Evolutionary conservation across 2,113 vertebrate species (phyloP), one percentile per base, ranked within the genome.

Genomic region (Pollachius pollachius): DNA sequence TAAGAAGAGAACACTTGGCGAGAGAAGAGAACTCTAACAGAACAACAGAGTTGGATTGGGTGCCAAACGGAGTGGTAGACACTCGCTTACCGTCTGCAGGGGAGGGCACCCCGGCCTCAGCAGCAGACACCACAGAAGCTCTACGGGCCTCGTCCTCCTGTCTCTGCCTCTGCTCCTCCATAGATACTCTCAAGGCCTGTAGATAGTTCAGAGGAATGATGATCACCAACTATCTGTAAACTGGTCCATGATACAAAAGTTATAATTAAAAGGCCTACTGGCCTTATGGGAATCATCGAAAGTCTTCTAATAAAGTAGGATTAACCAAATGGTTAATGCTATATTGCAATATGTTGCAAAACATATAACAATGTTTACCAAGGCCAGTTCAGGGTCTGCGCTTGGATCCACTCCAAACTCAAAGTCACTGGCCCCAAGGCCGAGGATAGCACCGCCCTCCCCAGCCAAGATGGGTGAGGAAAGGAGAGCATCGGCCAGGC

Each of bases 381-480:
- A 84, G 1, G 97, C 97, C 76, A 98, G 88, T 79, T 98, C 96
- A 0, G 96, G 96, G 71, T 98, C 96, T 0, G 96, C 95, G 0
- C 95, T 98, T 57, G 96, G 96, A 81, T 98, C 96, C 66, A 98
- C 96, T 0, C 96, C 96, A 37, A 98, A 99, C 87, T 99, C 95
- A 78, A 98, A 99, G 89, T 98, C 96, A 3, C 95, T 95, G 65
- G 96, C 93, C 0, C 95, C 96, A 0, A 98, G 90, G 7, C 96
- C 96, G 83, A 98, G 87, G 89, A 95, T 95, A 68, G 96, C 94
- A 0, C 96, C 96, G 0, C 96, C 96, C 60, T 98, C 97, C 0
- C 97, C 96, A 0, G 95, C 96, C 77, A 98, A 86, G 81, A 99
- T 95, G 0, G 96, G 96, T 0, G 97, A 99, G 67, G 96, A 96